Base-by-base conservation (phyloP, 2,797 vertebrate genomes). In the Epinephelus awoara region DNA sequence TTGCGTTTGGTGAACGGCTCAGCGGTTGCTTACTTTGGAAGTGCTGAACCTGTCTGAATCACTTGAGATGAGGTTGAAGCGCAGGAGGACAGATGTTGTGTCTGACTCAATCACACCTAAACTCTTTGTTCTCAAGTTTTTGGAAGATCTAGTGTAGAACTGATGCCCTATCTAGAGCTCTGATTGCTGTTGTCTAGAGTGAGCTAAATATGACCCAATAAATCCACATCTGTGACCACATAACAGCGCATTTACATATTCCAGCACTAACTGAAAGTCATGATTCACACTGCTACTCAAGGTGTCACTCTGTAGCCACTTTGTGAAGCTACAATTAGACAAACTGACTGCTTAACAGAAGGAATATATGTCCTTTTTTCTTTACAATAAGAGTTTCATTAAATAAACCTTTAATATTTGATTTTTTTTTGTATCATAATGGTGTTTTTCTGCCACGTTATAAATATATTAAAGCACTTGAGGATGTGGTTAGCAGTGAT, bases 171-270 rank as follows among this genome's bases (percentile, higher is more conserved):
- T 49, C 47, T 56, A 4, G 50, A 46, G 61, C 42, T 70, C 8
- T 65, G 62, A 75, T 47, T 72, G 57, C 59, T 42, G 73, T 51
- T 79, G 76, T 77, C 54, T 73, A n/a, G 11, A 8, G 44, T 71
- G 42, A 63, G 67, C 50, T 81, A 69, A 27, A 87, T 74, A 84
- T 63, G 57, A 40, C 42, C 56, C 77, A 62, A 77, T 85, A 87
- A 84, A 85, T 86, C 63, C 65, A 83, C 77, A 74, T 82, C 77
- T 80, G 75, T 80, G 77, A 25, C 67, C 67, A 72, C 34, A 72
- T 65, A 65, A 56, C 47, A 55, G 42, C 27, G 58, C 2, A 79
- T 82, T 82, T 77, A 67, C 71, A 86, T 80, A 80, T 77, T 72
- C 49, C 55, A 23, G 64, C 59, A 12, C 57, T 47, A 72, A 72